Base-by-base conservation (phyloP, 2,888 invertebrate genomes). In the Lobophora halterata region DNA sequence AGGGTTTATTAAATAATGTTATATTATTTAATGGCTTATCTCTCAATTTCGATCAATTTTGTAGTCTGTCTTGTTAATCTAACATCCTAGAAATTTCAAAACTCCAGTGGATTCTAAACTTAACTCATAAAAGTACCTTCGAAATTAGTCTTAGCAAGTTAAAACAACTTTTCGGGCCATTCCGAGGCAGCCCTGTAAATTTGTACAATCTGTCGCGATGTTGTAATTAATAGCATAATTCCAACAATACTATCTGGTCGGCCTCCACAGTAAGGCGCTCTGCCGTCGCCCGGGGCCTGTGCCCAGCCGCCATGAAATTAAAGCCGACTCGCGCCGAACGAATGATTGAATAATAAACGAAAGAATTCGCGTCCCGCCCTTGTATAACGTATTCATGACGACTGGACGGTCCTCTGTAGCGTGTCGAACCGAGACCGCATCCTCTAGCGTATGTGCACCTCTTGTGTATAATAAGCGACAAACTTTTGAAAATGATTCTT, bases 271-370 rank as follows among this genome's bases (percentile, higher is more conserved):
- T 71, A 55, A 52, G 55, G 50, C 44, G 60, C 52, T 39, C 58
- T 8, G 61, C 56, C 59, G 71, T 61, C 73, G 74, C 76, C 61
- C 75, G 68, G 73, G 74, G 79, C 77, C 71, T 63, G 82, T 85
- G 87, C 83, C 78, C 83, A 86, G 76, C 85, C 81, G 79, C 80
- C 87, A 87, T 87, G 87, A 87, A 87, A 87, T 86, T 87, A 87
- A 86, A 86, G 78, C 80, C 83, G 83, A 83, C 80, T 85, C 82
- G 76, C 85, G 71, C 80, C 83, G 79, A 83, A 87, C 86, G 86
- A 87, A 81, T 87, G 87, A 87, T 87, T 87, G 87, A 86, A 87
- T 87, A 87, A 87, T 87, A 87, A 85, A 86, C 85, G 87, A 86
- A 87, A 87, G 86, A 85, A 86, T 85, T 81, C 80, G 81, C 85